These are phyloP conservation scores for Rhamnusium bicolor DNA, from an alignment of 2,888 invertebrate genomes.

Conservation along the genomic window DNA sequence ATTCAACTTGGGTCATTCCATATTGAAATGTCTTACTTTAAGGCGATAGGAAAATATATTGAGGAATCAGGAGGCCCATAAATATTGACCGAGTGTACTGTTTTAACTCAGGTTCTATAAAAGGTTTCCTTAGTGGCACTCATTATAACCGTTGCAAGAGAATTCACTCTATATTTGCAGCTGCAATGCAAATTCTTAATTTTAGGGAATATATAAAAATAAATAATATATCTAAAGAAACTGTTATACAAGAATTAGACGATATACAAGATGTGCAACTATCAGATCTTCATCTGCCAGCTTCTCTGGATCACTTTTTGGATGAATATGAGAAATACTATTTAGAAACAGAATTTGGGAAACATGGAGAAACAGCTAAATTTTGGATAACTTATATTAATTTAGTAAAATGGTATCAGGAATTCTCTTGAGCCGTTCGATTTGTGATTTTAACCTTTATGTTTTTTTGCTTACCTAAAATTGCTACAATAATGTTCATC, in stretches of 20 bases:
- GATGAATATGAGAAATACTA: neutral
- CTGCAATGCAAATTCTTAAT: neutral
- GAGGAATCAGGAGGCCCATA: neutral
- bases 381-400: conserved; percentile 30
- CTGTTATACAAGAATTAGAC: neutral
- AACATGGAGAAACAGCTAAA: conserved; percentile 11
- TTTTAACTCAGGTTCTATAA: neutral
- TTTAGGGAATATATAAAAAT: neutral
- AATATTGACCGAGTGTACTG: neutral
- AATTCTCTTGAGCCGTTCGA: conserved; percentile 21
- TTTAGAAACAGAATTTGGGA: neutral
- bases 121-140: neutral
- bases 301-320: neutral
- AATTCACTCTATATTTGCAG: neutral
- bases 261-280: neutral
- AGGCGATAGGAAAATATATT: conserved; percentile 60
- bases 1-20: conserved; percentile 64
- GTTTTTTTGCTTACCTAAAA: conserved; percentile 7
- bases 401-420: conserved; percentile 23
- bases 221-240: neutral
- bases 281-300: neutral
- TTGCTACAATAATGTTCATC: conserved; percentile 11
- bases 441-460: conserved; percentile 15
- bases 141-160: neutral
- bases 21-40: conserved; percentile 59